A percentile compares a stretch with the other conserved stretches of the same genome.
These are phyloP conservation scores for Actinernus sp. DNA, from an alignment of 92 coral and sea anemone genomes.

Conservation along the genomic window DNA sequence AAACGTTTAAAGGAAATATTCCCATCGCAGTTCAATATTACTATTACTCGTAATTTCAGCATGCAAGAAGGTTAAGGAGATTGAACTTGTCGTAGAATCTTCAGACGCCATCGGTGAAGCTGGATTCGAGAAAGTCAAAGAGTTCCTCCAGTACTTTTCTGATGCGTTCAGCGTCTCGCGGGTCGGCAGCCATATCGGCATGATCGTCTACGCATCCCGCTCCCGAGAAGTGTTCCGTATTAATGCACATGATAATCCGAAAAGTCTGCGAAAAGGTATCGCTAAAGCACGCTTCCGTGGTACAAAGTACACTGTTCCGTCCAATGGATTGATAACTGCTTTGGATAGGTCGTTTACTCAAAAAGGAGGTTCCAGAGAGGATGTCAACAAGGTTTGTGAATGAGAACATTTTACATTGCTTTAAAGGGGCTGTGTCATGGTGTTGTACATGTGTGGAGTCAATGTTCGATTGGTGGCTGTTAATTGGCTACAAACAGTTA, in stretches of 20 bases:
- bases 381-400: conserved; percentile 41
- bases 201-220: conserved; percentile 31
- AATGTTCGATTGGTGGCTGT: too few relatives aligned
- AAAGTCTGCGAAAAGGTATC: conserved; percentile 14
- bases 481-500: too few relatives aligned
- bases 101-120: conserved; percentile 37
- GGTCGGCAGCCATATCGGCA: conserved; percentile 40
- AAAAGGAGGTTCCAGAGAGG: conserved; percentile 33
- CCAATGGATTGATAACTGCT: conserved; percentile 19
- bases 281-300: conserved; percentile 29
- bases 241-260: conserved; percentile 19
- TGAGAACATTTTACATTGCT: too few relatives aligned
- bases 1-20: too few relatives aligned
- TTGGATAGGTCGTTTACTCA: conserved; percentile 24
- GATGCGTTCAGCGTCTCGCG: conserved; percentile 47
- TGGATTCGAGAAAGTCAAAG: conserved; percentile 32
- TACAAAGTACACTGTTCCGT: conserved; percentile 9
- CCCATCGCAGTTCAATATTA: too few relatives aligned
- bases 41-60: too few relatives aligned
- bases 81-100: conserved; percentile 52
- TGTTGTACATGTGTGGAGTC: too few relatives aligned
- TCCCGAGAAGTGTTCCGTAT: conserved; percentile 46
- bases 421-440: too few relatives aligned
- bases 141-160: conserved; percentile 42
- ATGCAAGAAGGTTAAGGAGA: conserved; percentile 49